Percentiles rank a stretch among this genome's conserved stretches.
phyloP scores from a whole-genome alignment of 2,888 invertebrate genomes.

The Drosophila sordidula region DNA sequence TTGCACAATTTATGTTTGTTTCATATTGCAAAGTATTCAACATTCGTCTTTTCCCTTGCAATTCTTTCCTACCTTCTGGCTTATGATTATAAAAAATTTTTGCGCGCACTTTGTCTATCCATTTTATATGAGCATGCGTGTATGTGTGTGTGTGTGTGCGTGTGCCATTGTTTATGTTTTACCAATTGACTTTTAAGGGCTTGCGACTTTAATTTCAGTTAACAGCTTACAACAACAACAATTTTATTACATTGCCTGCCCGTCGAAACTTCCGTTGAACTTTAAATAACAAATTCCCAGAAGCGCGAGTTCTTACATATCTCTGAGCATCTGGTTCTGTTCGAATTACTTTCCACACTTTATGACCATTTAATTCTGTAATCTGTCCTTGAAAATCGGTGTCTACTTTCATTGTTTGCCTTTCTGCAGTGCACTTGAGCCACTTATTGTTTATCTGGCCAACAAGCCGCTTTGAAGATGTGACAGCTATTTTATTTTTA shows the following conservation, averaged over 20 bases:
- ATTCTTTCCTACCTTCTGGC: constrained; percentile 5
- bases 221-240: constrained; percentile 8
- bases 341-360: constrained; percentile 3
- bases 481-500: not conserved
- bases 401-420: constrained; percentile 16
- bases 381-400: constrained; percentile 7
- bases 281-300: constrained; percentile 7
- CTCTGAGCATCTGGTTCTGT: not conserved
- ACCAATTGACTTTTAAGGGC: constrained; percentile 46
- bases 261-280: constrained; percentile 1
- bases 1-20: too few relatives aligned
- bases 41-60: constrained; percentile 4
- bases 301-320: not conserved
- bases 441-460: constrained; percentile 9
- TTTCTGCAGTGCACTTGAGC: not conserved
- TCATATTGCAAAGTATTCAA: constrained; percentile 6
- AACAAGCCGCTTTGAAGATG: constrained; percentile 1
- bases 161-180: constrained; percentile 43
- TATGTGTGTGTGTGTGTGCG: constrained; percentile 12
- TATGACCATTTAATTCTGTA: constrained; percentile 3
- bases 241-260: constrained; percentile 14
- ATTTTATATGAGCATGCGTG: constrained; percentile 8
- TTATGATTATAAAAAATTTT: constrained; percentile 47
- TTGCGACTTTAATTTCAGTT: constrained; percentile 23
- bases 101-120: constrained; percentile 39